Evolutionary conservation across 2,113 vertebrate genomes (phyloP), one percentile per base, ranked within the genome.

Genomic region (Silurus asotus): DNA sequence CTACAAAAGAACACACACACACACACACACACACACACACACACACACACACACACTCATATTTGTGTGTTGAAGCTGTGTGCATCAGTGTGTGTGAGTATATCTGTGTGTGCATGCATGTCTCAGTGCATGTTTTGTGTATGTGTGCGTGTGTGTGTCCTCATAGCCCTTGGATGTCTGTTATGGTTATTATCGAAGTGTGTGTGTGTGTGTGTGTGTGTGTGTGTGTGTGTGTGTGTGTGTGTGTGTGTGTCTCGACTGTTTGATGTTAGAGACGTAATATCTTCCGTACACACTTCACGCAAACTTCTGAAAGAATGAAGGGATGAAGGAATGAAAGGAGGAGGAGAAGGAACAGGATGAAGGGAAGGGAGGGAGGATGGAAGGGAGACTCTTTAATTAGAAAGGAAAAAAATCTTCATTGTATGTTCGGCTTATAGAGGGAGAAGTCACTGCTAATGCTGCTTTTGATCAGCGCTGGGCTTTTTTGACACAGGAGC

Each of bases 361-460:
- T 6, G 61, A 48, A 86, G 62, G 49, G 88, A 86, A 28, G 78
- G 90, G 64, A 64, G 89, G 55, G 5, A 81, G 85, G 90, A 88
- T 23, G 83, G 90, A 84, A 88, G 81, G 76, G 87, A 85, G 84
- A 88, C 86, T 91, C 92, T 93, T 94, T 93, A 93, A 93, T 94
- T 94, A 92, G 89, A 92, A 94, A 93, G 91, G 91, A 64, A 84
- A 80, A 87, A 84, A 81, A 88, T 86, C 87, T 87, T 86, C 76
- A 75, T 89, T 87, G 94, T 93, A 93, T n/a, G 25, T 75, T 58
- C 51, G 93, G 89, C 92, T 92, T 92, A 90, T 90, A 89, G 91
- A 92, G 90, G 92, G 93, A 94, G 92, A 94, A 95, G 94, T 95
- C 93, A 94, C 90, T 91, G 91, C 92, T 93, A 93, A 94, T 93